Conservation (phyloP, 2,797 vertebrate genomes). For the Mallotus villosus region DNA sequence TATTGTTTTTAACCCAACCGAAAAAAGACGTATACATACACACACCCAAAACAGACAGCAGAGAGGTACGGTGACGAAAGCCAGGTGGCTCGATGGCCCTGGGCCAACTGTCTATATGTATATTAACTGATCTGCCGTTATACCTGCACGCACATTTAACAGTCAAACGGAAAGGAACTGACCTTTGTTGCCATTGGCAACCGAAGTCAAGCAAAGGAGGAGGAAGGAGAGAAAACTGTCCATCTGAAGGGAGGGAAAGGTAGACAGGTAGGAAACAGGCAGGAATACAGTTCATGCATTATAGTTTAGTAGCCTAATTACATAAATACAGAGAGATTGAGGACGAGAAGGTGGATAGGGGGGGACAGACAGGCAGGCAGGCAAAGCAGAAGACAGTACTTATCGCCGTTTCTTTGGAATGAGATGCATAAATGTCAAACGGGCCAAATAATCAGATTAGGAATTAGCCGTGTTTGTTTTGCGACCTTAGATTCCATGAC, state of each 20-base stretch:
- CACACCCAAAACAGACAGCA: background rate
- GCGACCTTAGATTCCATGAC: background rate
- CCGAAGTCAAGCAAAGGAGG: constrained; percentile 78
- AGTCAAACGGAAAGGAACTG: constrained; percentile 73
- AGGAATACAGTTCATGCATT: constrained; percentile 19
- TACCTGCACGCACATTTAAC: constrained; percentile 59
- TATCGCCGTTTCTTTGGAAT: too few relatives aligned
- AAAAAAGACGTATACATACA: background rate
- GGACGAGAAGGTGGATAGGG: constrained; percentile 14
- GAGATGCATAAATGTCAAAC: too few relatives aligned
- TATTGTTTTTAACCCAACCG: background rate
- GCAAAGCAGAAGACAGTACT: background rate
- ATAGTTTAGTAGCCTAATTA: too few relatives aligned
- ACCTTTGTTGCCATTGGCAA: constrained; percentile 84
- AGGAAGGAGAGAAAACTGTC: constrained; percentile 82
- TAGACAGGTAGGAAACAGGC: constrained; percentile 55
- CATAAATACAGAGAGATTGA: too few relatives aligned
- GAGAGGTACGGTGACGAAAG: constrained; percentile 25
- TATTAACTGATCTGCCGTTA: constrained; percentile 12
- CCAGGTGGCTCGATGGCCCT: too few relatives aligned
- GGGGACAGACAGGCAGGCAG: constrained; percentile 30
- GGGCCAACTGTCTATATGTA: background rate
- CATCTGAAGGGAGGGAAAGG: constrained; percentile 73
- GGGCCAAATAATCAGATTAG: too few relatives aligned
- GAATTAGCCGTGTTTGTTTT: background rate